Percentiles rank a stretch among this genome's conserved stretches.
These are phyloP conservation scores for Thripadectes ignobilis DNA, from an alignment of 2,797 vertebrate species.

Conservation along the genomic window DNA sequence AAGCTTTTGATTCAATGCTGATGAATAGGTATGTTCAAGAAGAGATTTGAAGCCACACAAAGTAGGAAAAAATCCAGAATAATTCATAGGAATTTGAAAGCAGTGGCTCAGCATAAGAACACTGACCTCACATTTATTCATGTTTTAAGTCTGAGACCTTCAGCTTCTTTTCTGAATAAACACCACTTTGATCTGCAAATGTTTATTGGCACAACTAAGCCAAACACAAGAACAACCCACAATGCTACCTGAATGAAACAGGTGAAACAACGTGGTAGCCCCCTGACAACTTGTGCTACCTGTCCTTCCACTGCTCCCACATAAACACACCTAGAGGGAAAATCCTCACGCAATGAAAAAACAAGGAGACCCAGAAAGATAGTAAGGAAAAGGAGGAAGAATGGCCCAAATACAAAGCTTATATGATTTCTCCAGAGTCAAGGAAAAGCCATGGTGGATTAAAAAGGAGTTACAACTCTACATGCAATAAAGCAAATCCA, in stretches of 20 bases:
- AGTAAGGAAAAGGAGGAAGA: background rate
- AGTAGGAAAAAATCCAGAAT: background rate
- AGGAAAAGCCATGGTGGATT: background rate
- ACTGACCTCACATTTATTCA: background rate
- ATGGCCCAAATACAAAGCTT: background rate
- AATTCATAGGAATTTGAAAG: conserved; percentile 21
- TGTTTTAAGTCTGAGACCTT: background rate
- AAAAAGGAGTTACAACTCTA: background rate
- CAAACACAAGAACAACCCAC: background rate
- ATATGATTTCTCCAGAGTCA: background rate
- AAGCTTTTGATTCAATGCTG: conserved; percentile 44
- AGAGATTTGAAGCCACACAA: background rate
- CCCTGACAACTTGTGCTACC: background rate
- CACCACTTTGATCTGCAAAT: background rate
- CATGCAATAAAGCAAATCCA: background rate
- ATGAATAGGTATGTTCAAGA: conserved; percentile 17
- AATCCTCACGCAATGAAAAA: background rate
- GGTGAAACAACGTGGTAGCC: background rate
- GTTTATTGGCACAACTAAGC: background rate
- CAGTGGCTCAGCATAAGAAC: background rate
- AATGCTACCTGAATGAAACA: background rate
- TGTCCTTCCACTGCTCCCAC: background rate
- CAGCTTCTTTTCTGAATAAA: conserved; percentile 2
- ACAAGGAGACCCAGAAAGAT: background rate
- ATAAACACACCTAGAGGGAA: background rate